phyloP scores from a whole-genome alignment of 2,888 invertebrate species.

The Aphodius sticticus region DNA sequence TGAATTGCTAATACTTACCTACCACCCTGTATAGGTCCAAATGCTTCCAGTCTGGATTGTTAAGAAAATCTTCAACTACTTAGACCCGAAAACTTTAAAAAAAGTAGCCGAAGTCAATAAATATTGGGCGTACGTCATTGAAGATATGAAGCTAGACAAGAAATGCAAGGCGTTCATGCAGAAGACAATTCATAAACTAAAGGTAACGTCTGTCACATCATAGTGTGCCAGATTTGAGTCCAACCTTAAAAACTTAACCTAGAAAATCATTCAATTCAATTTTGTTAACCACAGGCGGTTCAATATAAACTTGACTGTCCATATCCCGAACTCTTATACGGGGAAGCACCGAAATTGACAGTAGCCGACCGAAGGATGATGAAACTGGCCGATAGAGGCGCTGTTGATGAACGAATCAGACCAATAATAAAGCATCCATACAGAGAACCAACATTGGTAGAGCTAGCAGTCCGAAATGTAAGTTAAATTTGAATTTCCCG shows the following conservation, averaged over 20 bases:
- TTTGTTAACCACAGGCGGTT: background rate
- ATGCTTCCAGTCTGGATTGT: conserved; percentile 47
- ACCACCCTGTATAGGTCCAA: conserved; percentile 31
- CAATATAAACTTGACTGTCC: background rate
- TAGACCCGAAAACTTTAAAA: conserved; percentile 43
- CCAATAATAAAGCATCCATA: background rate
- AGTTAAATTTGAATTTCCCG: background rate
- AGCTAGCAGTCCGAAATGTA: background rate
- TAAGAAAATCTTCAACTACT: conserved; percentile 43
- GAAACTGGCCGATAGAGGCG: conserved; percentile 29
- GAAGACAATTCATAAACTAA: conserved; percentile 36
- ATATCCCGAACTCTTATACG: background rate
- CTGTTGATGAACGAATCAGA: conserved; percentile 21
- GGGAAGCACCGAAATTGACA: conserved; percentile 1
- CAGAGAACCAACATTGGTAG: background rate
- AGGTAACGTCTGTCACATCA: conserved; percentile 16
- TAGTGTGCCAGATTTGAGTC: no score
- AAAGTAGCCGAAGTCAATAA: conserved; percentile 40
- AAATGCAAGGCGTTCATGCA: conserved; percentile 37
- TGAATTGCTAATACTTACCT: background rate
- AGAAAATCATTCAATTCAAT: no score
- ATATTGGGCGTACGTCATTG: conserved; percentile 45
- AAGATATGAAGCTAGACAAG: conserved; percentile 41
- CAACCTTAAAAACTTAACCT: no score
- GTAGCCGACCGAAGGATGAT: conserved; percentile 23